Evolutionary conservation across 2,113 vertebrate species (phyloP), one percentile per base, ranked within the genome.

Genomic region (Pycnonotus jocosus): DNA sequence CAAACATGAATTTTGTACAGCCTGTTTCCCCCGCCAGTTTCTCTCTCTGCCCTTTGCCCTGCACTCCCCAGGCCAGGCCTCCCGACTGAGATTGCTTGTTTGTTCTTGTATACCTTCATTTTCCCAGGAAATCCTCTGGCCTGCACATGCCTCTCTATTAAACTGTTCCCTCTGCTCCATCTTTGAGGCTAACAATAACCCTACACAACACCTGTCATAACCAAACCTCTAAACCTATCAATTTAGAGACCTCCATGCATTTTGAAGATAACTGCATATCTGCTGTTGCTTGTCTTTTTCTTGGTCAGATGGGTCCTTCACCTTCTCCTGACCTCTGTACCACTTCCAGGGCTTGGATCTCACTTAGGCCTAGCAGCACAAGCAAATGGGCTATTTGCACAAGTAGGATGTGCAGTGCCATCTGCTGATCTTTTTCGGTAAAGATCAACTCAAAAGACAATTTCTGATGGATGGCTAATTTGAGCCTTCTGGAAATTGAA

Each of bases 291-390:
- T 45, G 30, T 27, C 5, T 11, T n/a, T 38, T 78, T 60, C 38
- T 35, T 15, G 38, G 27, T 45, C 35, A 64, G 27, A 31, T 0
- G 2, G 13, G 17, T 62, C 48, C 19, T 42, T 27, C 1, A 2
- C 30, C 54, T 81, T 45, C 58, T 82, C 38, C 62, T 28, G 23
- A 54, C 7, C 58, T 42, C 53, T 40, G 12, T 35, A 77, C 7
- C 0, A 5, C 38, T 65, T 27, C 27, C 23, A 64, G 31, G 35
- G 30, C 35, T 45, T 5, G 0, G 9, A 28, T 51, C 33, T 66
- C 4, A 2, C 7, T 40, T 48, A 7, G 8, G 33, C 10, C 3
- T 20, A 33, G 50, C 0, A 0, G 40, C 23, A 44, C 25, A 60
- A 53, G 33, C 56, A 44, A 79, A 18, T 24, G 48, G 68, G 9